Evolutionary conservation across 2,888 invertebrate genomes (phyloP), one percentile per base, ranked within the genome.

Genomic region (Atrina japonica): DNA sequence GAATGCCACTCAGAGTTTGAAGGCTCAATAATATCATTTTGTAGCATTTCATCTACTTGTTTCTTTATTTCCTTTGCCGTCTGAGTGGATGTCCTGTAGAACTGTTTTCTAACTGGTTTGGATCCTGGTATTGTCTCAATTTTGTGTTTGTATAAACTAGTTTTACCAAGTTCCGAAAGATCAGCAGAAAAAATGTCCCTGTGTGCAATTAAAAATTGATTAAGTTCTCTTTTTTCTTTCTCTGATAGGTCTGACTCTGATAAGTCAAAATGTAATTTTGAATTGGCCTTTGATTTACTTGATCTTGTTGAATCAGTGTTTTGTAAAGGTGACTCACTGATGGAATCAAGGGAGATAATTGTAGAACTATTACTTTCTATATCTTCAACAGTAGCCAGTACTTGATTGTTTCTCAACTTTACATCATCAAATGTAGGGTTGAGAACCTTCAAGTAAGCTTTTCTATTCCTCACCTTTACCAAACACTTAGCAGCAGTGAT

Each of bases 1-100:
- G 43, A 45, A 18, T 27, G 27, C 64, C 55, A 64, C n/a, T 43
- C 45, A 29, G 64, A 53, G 18, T 53, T 64, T 5, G 77, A 77
- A 41, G 43, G 50, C 55, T 66, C 53, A 58, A 73, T 73, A 16
- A 75, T 53, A 18, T 65, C 61, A 67, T 63, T 52, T 16, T 72
- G 35, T 27, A 66, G 16, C 64, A 76, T 69, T 35, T 55, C 30
- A 55, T 55, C 23, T 49, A 60, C 41, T 50, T 27, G 9, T 50
- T 50, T 50, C 27, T 16, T 50, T 50, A 14, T 25, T 50, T 50
- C 27, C 50, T 16, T 50, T 50, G 11, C 25, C 23, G 25, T 50
- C 50, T 50, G 25, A 50, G 23, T 9, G 16, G 35, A 55, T 27
- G 35, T 1, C 18, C 35, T 55, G 35, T 55, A 35, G 35, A 55